Evolutionary conservation across 1,140 invertebrate species (phyloP).

Genomic region (Bacillus rossius): DNA sequence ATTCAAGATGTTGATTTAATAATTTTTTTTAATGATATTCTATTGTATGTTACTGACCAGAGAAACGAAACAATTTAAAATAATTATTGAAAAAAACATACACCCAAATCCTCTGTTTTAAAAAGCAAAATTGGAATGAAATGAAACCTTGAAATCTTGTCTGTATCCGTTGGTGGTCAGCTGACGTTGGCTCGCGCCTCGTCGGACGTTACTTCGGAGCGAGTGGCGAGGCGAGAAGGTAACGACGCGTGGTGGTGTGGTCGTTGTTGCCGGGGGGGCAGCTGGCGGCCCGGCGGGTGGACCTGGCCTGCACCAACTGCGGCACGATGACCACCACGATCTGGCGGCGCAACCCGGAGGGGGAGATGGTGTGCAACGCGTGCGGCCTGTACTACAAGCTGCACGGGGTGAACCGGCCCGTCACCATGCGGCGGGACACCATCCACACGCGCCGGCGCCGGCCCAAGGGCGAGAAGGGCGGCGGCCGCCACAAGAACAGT

Average conservation of each 20-base stretch:
- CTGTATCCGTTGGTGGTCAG: no score
- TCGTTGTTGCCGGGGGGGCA: background rate
- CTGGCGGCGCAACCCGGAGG: slow-evolving; percentile 83
- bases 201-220: slow-evolving; percentile 6
- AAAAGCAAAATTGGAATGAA: no score
- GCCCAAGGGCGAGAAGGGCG: slow-evolving; percentile 54
- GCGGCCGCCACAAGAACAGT: slow-evolving; percentile 13
- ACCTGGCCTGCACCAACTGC: slow-evolving; percentile 75
- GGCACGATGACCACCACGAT: slow-evolving; percentile 88
- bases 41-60: no score
- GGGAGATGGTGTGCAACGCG: slow-evolving; percentile 92
- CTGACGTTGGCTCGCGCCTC: no score
- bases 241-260: no score
- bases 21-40: no score
- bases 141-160: no score
- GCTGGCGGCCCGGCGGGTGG: slow-evolving; percentile 48
- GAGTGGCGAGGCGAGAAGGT: no score
- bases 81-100: no score
- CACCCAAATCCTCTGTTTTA: no score
- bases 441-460: slow-evolving; percentile 93
- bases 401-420: slow-evolving; percentile 83
- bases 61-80: no score
- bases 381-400: slow-evolving; percentile 92
- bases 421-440: slow-evolving; percentile 94
- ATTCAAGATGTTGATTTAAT: no score